Base-by-base conservation (phyloP, 2,113 vertebrate species). In the Gopherus flavomarginatus region DNA sequence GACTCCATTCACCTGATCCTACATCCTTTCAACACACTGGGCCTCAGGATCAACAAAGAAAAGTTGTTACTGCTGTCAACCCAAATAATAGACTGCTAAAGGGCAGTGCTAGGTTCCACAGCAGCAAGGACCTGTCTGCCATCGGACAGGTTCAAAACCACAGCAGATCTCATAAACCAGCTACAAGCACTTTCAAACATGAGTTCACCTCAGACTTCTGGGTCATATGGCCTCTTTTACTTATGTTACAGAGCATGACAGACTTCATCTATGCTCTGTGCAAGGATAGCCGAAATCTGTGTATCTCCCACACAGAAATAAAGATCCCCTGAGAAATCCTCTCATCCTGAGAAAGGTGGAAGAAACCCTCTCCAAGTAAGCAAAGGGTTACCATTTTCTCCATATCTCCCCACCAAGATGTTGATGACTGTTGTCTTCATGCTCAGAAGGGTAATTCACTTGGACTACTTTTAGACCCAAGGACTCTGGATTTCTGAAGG, bases 231-330 rank as follows among this genome's bases (percentile, higher is more conserved):
- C 27, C 50, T 3, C 26, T 84, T 85, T 56, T 75, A 38, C 35
- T 81, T 72, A 6, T 6, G 8, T 0, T 47, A 59, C n/a, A n/a
- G n/a, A 69, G 10, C 3, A 11, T n/a, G 12, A 12, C 0, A 1
- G 3, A 5, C 53, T 50, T 16, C 13, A 49, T n/a, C 50, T 52
- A 16, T 17, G 50, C 50, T 52, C 50, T 16, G 5, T 16, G 50
- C 4, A 62, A 6, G 54, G 13, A 3, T 0, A 2, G 14, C 22
- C 8, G 13, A 59, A 13, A 44, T 14, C 53, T 1, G 62, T 31
- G 5, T 0, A 11, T 0, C 0, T 54, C 53, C 53, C 53, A 1
- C 22, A 29, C 29, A 4, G 0, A 11, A n/a, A 5, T 0, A 1
- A 1, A 4, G 53, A 10, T 2, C 27, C 84, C 11, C 42, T 54